Evolutionary conservation across 2,797 vertebrate genomes (phyloP).

Genomic region (Myotis planiceps): DNA sequence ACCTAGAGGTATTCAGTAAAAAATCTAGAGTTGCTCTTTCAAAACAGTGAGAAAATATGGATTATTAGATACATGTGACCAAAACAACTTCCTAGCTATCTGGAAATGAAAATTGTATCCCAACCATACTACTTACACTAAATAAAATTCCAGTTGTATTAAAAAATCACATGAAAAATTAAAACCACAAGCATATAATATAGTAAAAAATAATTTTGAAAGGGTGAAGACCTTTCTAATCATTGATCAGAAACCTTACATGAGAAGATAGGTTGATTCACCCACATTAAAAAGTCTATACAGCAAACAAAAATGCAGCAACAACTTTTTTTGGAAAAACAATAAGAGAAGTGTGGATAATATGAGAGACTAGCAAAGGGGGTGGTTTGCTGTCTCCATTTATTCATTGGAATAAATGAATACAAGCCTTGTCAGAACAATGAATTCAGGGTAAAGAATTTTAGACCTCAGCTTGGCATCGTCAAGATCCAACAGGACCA

Average conservation of each 20-base stretch:
- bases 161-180: background rate
- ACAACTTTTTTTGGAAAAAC: background rate
- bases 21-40: background rate
- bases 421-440: background rate
- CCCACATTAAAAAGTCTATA: background rate
- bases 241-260: background rate
- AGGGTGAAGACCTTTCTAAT: background rate
- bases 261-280: background rate
- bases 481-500: background rate
- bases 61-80: background rate
- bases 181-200: background rate
- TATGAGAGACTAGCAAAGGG: background rate
- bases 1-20: background rate
- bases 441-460: background rate
- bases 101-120: background rate
- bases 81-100: background rate
- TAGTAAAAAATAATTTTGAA: background rate
- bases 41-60: background rate
- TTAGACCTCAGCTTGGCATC: background rate
- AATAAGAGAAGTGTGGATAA: background rate
- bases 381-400: fast-evolving
- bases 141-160: background rate
- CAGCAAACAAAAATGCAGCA: background rate
- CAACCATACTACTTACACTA: background rate
- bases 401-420: background rate